A percentile compares a stretch with the other conserved stretches of the same genome.
Evolutionary conservation across 2,113 vertebrate species (phyloP).

Genomic region (Ammodytes dubius): DNA sequence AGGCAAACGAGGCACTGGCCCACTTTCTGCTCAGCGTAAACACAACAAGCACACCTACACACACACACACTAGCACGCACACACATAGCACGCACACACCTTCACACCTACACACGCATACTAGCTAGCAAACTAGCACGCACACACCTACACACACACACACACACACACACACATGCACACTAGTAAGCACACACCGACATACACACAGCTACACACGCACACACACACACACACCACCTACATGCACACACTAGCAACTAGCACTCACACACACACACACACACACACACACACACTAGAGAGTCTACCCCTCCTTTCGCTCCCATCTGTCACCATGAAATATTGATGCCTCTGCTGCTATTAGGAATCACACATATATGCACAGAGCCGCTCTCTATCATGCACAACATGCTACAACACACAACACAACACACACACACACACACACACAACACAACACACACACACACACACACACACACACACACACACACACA

Average conservation of each 20-base stretch:
- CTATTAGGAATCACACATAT: conserved; percentile 58
- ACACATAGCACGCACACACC: too few relatives aligned
- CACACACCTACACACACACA: conserved; percentile 7
- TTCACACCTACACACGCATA: conserved; percentile 6
- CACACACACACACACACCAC: background rate
- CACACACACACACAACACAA: too few relatives aligned
- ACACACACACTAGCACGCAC: background rate
- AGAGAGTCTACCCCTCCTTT: conserved; percentile 9
- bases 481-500: too few relatives aligned
- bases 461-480: too few relatives aligned
- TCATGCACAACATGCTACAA: conserved; percentile 42
- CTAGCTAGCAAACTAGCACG: conserved; percentile 26
- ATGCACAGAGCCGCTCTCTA: background rate
- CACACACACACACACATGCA: background rate
- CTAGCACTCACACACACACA: conserved; percentile 25
- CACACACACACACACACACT: conserved; percentile 1
- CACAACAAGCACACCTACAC: conserved; percentile 20
- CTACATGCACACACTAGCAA: too few relatives aligned
- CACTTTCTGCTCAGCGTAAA: conserved; percentile 61
- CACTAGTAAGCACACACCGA: background rate
- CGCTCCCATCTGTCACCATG: conserved; percentile 81
- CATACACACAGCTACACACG: background rate
- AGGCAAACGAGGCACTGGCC: conserved; percentile 57
- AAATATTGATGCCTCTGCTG: conserved; percentile 82
- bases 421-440: too few relatives aligned